Base-by-base conservation (phyloP, 2,113 vertebrate genomes). In the Oncorhynchus clarkii region DNA sequence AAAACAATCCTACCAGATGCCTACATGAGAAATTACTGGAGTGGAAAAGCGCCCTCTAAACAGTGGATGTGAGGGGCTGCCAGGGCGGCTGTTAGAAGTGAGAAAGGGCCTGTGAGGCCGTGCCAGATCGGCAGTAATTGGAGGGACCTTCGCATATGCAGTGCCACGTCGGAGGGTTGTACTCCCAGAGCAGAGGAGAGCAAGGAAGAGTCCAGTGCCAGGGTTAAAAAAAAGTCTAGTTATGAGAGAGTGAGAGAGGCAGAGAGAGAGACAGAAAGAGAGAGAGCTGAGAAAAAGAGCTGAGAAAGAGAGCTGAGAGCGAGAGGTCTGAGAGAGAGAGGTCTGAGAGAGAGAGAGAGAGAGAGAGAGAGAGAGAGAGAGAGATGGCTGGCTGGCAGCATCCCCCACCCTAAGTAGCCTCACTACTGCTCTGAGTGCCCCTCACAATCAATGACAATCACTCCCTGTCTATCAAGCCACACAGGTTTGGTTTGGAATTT, bases 111-210 rank as follows among this genome's bases (percentile, higher is more conserved):
- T 27, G 9, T 69, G 31, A 82, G 72, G 68, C 29, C 18, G 29
- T 49, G 14, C 22, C 71, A 84, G 69, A 85, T 78, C 67, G 71
- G n/a, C 16, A 51, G 39, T 80, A 85, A 82, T 78, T 79, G 76
- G 60, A 20, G 8, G 70, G 77, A 67, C 39, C 12, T 81, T 72
- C 57, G 78, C 74, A 72, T 65, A 67, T 59, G 78, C 59, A 60
- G 13, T 26, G 48, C 69, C 69, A 71, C 48, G 48, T 71, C 24
- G 48, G 5, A 27, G 69, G 48, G 14, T 54, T 51, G n/a, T 71
- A 13, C 65, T 34, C 49, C 11, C 24, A 29, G 67, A 69, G 13
- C 51, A 54, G 51, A 54, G 16, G 3, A 54, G 14, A 54, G 51
- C 12, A 54, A 18, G 16, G 9, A 69, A 16, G n/a, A n/a, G 27